These are phyloP conservation scores for Cyprinus carpio DNA, from an alignment of 2,113 vertebrate species.

Conservation along the genomic window DNA sequence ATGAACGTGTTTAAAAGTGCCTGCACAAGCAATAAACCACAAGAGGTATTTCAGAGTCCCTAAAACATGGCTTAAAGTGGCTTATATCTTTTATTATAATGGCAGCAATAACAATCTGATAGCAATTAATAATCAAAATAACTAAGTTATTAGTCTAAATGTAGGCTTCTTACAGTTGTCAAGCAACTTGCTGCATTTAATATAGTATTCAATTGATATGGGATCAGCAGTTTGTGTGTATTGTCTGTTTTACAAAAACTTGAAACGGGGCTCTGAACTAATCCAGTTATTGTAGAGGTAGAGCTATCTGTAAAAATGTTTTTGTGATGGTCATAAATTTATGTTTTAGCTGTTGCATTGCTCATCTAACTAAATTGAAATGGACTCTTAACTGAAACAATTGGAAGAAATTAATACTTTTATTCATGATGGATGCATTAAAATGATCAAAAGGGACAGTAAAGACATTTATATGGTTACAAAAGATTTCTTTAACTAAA, in stretches of 20 bases:
- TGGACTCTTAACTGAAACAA: no score
- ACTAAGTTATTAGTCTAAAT: neutral
- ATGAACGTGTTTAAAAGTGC: neutral
- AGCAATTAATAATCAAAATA: neutral
- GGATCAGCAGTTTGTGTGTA: neutral
- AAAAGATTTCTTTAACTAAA: neutral
- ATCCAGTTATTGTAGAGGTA: no score
- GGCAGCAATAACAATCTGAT: neutral
- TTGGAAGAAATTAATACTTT: no score
- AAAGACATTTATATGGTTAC: neutral
- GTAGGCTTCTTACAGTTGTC: no score
- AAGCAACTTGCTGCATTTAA: neutral
- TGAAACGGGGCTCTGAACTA: no score
- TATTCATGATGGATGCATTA: neutral
- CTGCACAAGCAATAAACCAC: no score
- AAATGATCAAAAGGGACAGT: neutral
- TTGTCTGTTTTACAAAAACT: no score
- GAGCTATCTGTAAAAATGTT: neutral
- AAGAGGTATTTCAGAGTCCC: no score
- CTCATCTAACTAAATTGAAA: neutral
- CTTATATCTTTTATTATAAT: neutral
- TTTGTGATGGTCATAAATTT: neutral
- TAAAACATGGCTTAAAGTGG: neutral
- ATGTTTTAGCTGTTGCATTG: neutral
- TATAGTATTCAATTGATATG: neutral